A percentile compares a stretch with the other conserved stretches of the same genome.
Evolutionary conservation across 2,797 vertebrate species (phyloP).

Genomic region (Pangasius sanitwongsei): DNA sequence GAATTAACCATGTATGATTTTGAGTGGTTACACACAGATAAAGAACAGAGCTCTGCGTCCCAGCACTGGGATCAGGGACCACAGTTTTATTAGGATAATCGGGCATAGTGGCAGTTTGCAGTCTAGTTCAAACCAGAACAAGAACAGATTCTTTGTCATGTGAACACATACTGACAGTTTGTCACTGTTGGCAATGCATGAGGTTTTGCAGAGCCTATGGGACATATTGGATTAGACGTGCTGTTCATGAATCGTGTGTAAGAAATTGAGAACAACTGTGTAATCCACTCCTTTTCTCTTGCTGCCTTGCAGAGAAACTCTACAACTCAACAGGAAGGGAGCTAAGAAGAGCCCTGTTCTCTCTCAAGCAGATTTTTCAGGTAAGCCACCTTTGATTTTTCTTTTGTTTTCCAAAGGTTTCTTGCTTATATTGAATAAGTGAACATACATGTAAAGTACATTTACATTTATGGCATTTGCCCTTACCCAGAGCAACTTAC

Average conservation of each 20-base stretch:
- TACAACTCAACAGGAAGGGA: slow-evolving; percentile 94
- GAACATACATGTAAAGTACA: no score
- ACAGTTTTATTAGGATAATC: slow-evolving; percentile 15
- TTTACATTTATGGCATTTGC: no score
- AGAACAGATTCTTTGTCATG: slow-evolving; percentile 16
- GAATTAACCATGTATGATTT: slow-evolving; percentile 13
- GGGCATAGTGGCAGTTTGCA: slow-evolving; percentile 8
- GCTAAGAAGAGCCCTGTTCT: slow-evolving; percentile 93
- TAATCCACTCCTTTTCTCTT: slow-evolving; percentile 53
- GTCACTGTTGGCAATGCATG: slow-evolving; percentile 14
- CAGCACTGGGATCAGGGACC: slow-evolving; percentile 15
- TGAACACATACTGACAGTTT: slow-evolving; percentile 31
- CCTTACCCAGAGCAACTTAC: no score
- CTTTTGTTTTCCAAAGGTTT: neutral
- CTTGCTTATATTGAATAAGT: neutral
- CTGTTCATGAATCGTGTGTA: neutral
- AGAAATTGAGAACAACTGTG: slow-evolving; percentile 9
- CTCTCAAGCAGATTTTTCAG: slow-evolving; percentile 98
- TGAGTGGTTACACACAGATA: slow-evolving; percentile 17
- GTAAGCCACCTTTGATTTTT: slow-evolving; percentile 69
- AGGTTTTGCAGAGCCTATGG: slow-evolving; percentile 22
- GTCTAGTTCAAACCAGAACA: slow-evolving; percentile 30
- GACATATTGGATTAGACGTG: slow-evolving; percentile 18
- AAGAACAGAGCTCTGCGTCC: slow-evolving; percentile 7
- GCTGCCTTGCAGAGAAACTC: slow-evolving; percentile 85